A percentile compares a stretch with the other conserved stretches of the same genome.
phyloP scores from a whole-genome alignment of 1,140 invertebrate genomes.

The Lucilia cuprina region DNA sequence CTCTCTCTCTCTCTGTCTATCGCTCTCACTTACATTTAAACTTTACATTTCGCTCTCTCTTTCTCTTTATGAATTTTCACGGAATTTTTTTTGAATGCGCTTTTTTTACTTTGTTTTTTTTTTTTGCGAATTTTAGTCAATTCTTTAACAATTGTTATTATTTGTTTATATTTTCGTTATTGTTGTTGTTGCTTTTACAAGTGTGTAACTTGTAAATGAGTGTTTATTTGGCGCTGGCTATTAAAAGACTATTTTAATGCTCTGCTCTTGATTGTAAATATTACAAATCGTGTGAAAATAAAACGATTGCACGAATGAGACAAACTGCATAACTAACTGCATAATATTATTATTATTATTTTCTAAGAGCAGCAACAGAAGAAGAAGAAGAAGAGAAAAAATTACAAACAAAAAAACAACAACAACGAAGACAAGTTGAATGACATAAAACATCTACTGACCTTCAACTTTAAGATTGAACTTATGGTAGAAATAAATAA shows the following conservation, averaged over 20 bases:
- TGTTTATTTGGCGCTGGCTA: background rate
- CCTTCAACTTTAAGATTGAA: conserved; percentile 62
- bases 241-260: background rate
- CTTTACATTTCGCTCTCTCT: background rate
- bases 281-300: background rate
- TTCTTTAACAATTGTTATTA: background rate
- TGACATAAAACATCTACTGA: conserved; percentile 62
- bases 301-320: background rate
- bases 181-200: background rate
- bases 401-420: background rate
- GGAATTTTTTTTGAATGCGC: background rate
- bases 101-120: background rate
- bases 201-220: no score
- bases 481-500: conserved; percentile 47
- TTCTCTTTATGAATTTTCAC: background rate
- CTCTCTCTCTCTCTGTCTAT: no score
- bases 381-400: background rate
- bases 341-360: no score
- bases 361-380: background rate
- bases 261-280: no score
- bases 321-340: background rate
- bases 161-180: background rate
- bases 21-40: background rate
- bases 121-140: background rate
- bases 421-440: conserved; percentile 54